phyloP scores from a whole-genome alignment of 2,888 invertebrate species.

The Cyclophora punctaria region DNA sequence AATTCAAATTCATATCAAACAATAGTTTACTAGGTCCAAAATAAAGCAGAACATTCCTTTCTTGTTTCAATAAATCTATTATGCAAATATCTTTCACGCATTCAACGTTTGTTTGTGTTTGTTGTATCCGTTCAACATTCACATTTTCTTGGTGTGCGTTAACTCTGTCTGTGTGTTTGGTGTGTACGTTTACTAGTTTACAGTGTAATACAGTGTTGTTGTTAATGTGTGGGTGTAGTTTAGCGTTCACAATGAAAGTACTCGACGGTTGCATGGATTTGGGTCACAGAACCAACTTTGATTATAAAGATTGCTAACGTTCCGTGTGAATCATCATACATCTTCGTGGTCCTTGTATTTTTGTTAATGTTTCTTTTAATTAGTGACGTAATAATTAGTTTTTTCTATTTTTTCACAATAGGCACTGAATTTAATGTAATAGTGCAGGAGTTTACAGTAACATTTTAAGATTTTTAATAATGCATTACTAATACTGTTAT shows the following conservation, averaged over 20 bases:
- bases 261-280: constrained; percentile 69
- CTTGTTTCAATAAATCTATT: constrained; percentile 28
- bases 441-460: no score
- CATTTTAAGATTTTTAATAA: no score
- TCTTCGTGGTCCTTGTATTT: constrained; percentile 39
- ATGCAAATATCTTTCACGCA: constrained; percentile 39
- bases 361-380: neutral
- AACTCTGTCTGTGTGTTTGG: constrained; percentile 14
- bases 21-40: constrained; percentile 17
- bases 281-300: constrained; percentile 71
- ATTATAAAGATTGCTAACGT: constrained; percentile 67
- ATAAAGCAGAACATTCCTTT: constrained; percentile 29
- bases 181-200: constrained; percentile 17
- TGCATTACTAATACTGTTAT: no score
- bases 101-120: constrained; percentile 28
- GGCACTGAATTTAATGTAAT: no score
- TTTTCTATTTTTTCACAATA: no score
- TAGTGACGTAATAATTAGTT: no score
- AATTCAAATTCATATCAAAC: constrained; percentile 14
- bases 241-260: constrained; percentile 73
- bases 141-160: constrained; percentile 24
- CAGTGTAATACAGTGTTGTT: constrained; percentile 6
- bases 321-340: constrained; percentile 68
- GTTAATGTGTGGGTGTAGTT: constrained; percentile 44
- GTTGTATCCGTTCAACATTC: constrained; percentile 27